phyloP scores from a whole-genome alignment of 2,797 vertebrate species.

The Danio tinwini region DNA sequence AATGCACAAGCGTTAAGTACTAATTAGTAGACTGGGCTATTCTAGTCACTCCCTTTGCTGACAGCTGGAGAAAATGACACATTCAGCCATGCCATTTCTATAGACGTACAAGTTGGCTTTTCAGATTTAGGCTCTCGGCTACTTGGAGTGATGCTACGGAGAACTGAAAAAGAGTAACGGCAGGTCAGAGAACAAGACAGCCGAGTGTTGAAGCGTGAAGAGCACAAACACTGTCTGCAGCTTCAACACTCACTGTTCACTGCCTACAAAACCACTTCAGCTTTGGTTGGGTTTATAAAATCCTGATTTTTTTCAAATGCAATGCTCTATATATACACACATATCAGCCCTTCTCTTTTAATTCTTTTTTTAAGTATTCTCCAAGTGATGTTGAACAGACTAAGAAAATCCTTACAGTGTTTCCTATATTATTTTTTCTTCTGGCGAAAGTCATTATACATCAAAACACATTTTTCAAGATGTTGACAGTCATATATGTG shows the following conservation, averaged over 20 bases:
- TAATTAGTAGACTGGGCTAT: not conserved
- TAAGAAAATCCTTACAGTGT: too few species aligned
- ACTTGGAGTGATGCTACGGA: not conserved
- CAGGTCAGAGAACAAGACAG: not conserved
- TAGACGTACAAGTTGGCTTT: not conserved
- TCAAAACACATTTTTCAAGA: too few species aligned
- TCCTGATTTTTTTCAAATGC: not conserved
- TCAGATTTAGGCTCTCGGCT: not conserved
- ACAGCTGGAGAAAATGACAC: not conserved
- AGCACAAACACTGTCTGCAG: not conserved
- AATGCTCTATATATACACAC: not conserved
- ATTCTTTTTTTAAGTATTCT: too few species aligned
- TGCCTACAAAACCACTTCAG: not conserved
- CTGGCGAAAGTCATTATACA: too few species aligned
- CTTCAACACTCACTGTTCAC: not conserved
- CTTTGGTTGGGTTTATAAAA: not conserved
- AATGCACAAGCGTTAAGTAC: too few species aligned
- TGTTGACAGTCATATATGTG: too few species aligned
- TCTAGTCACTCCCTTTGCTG: not conserved
- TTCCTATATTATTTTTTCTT: too few species aligned
- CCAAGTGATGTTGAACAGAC: too few species aligned
- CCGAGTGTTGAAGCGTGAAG: constrained; percentile 6
- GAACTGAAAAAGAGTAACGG: not conserved
- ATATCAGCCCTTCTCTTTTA: too few species aligned
- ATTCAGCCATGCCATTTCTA: not conserved